Percentiles rank a stretch among this genome's conserved stretches.
phyloP scores from a whole-genome alignment of 2,113 vertebrate genomes.

The Aegypius monachus region DNA sequence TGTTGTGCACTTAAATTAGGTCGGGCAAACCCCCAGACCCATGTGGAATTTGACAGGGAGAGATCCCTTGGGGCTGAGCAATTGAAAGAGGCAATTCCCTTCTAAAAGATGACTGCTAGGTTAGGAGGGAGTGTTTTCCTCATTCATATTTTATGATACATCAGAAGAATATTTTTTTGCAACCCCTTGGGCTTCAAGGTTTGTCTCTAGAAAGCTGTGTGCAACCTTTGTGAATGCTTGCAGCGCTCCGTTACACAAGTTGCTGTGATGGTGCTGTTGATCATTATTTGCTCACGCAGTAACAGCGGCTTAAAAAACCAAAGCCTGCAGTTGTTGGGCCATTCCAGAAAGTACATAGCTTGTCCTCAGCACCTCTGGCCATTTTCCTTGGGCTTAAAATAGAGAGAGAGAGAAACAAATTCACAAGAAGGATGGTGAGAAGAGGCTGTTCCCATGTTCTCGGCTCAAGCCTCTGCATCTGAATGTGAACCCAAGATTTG shows the following conservation, averaged over 20 bases:
- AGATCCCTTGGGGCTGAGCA: neutral
- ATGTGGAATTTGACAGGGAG: neutral
- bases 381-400: neutral
- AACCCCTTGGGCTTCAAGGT: neutral
- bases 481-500: neutral
- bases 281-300: fast-evolving
- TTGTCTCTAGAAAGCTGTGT: neutral
- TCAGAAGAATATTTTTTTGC: neutral
- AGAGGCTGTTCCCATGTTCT: neutral
- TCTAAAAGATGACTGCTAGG: neutral
- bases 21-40: neutral
- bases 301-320: neutral
- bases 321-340: neutral
- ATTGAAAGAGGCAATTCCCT: neutral
- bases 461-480: neutral
- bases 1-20: neutral
- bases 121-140: neutral
- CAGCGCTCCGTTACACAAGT: fast-evolving
- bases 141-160: neutral
- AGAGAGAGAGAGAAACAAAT: neutral
- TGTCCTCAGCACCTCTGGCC: neutral
- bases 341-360: neutral
- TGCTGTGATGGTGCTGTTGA: neutral
- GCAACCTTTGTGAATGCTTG: fast-evolving
- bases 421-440: neutral